These are phyloP conservation scores for Clavelina lepadiformis DNA, from an alignment of 23 tunicate genomes.

Conservation along the genomic window DNA sequence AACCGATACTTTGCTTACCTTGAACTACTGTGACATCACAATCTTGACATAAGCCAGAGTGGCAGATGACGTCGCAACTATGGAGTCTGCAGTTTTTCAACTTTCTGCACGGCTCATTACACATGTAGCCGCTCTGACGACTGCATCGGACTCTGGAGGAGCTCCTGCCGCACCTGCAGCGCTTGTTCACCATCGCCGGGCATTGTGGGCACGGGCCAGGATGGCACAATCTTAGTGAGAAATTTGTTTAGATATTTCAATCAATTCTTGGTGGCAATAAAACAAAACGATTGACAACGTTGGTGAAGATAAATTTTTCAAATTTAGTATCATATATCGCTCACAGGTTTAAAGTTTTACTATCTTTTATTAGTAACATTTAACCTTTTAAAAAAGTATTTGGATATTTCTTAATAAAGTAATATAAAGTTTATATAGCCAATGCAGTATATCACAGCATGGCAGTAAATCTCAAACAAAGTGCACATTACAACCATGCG, in stretches of 20 bases:
- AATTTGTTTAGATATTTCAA: too few relatives aligned
- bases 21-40: slow-evolving; percentile 43
- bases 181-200: slow-evolving; percentile 65
- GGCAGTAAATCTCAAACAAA: too few relatives aligned
- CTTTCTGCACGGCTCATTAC: slow-evolving; percentile 58
- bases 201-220: slow-evolving; percentile 94
- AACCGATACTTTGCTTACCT: too few relatives aligned
- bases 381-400: too few relatives aligned
- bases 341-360: background rate
- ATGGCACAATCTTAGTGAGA: slow-evolving; percentile 69
- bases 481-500: too few relatives aligned
- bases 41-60: slow-evolving; percentile 45
- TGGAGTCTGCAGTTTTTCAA: slow-evolving; percentile 56
- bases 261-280: too few relatives aligned
- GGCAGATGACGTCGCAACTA: slow-evolving; percentile 55
- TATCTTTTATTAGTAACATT: too few relatives aligned
- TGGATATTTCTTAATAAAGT: too few relatives aligned
- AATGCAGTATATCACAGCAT: too few relatives aligned
- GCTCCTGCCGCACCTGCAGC: slow-evolving; percentile 58
- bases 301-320: background rate
- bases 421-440: too few relatives aligned
- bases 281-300: background rate
- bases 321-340: background rate
- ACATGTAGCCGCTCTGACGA: slow-evolving; percentile 37
- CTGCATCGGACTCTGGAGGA: slow-evolving; percentile 61